phyloP scores from a whole-genome alignment of 2,113 vertebrate species.

The Hippoglossus stenolepis region DNA sequence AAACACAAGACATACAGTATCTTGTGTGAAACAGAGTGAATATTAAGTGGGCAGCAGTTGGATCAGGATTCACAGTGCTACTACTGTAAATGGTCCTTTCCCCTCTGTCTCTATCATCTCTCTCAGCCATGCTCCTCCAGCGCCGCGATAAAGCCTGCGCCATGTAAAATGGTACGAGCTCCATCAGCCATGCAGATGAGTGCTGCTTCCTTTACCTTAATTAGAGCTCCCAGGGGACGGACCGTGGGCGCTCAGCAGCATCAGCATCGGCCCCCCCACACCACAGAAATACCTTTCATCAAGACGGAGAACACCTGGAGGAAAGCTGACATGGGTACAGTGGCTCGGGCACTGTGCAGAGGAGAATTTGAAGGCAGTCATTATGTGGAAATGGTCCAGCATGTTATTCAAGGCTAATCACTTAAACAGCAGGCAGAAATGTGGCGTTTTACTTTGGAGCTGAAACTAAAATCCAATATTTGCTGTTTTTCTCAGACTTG shows the following conservation, averaged over 20 bases:
- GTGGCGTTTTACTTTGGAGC: slow-evolving; percentile 24
- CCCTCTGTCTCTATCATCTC: slow-evolving; percentile 40
- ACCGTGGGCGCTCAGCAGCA: slow-evolving; percentile 59
- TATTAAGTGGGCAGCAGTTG: slow-evolving; percentile 63
- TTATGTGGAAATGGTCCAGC: slow-evolving; percentile 51
- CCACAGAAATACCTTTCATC: slow-evolving; percentile 62
- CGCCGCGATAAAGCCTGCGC: slow-evolving; percentile 34
- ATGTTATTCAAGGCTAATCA: slow-evolving; percentile 46
- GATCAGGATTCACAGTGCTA: slow-evolving; percentile 39
- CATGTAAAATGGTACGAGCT: slow-evolving; percentile 50
- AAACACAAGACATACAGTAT: slow-evolving; percentile 61
- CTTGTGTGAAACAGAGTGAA: slow-evolving; percentile 68
- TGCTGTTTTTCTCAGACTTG: neutral
- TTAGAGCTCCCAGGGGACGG: slow-evolving; percentile 74
- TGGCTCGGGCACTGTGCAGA: slow-evolving; percentile 21
- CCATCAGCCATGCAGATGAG: slow-evolving; percentile 84
- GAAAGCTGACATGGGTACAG: slow-evolving; percentile 33
- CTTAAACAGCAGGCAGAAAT: slow-evolving; percentile 50
- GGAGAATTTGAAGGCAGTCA: slow-evolving; percentile 50
- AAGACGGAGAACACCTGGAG: slow-evolving; percentile 44
- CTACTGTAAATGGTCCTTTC: slow-evolving; percentile 16
- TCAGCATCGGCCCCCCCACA: slow-evolving; percentile 50
- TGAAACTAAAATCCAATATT: slow-evolving; percentile 5
- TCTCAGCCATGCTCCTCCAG: slow-evolving; percentile 31
- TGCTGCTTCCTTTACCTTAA: slow-evolving; percentile 81